Conservation (phyloP, 2,113 vertebrate genomes). For the Clupea harengus region DNA sequence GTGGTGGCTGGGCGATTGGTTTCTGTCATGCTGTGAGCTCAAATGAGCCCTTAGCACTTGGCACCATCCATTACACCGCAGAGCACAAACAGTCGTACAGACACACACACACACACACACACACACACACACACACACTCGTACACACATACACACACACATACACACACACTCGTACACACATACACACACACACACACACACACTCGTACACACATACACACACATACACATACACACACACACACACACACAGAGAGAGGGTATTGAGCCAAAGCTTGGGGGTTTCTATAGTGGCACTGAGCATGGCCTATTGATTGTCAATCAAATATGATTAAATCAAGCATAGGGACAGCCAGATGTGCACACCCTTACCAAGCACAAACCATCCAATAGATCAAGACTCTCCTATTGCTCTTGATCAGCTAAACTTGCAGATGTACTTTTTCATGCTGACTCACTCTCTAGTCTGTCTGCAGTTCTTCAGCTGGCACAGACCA, state of each 20-base stretch:
- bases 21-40: background rate
- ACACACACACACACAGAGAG: background rate
- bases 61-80: background rate
- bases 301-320: background rate
- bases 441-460: background rate
- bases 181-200: background rate
- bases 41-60: constrained; percentile 18
- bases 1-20: background rate
- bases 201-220: too few relatives aligned
- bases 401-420: background rate
- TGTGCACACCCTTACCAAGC: background rate
- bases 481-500: background rate
- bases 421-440: background rate
- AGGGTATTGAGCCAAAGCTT: background rate
- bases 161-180: background rate
- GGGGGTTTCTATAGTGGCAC: too few relatives aligned
- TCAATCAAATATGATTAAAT: background rate
- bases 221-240: background rate
- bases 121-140: background rate
- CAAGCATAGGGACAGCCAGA: background rate
- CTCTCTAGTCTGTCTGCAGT: background rate
- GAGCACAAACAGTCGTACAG: background rate
- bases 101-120: background rate
- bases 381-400: background rate
- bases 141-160: background rate